Evolutionary conservation across 2,113 vertebrate species (phyloP).

Genomic region (Thomomys bottae): DNA sequence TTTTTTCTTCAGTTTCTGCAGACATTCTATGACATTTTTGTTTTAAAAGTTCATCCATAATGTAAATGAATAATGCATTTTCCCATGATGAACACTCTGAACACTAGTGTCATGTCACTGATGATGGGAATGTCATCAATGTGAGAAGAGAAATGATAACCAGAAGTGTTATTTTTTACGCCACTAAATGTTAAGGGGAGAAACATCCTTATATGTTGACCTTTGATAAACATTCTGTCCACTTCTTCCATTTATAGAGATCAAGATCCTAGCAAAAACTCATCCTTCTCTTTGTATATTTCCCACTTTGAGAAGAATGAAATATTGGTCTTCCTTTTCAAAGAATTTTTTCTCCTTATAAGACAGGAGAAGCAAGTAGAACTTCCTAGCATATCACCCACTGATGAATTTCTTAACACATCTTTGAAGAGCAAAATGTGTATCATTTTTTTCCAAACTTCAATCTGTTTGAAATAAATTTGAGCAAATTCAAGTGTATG

Average conservation of each 20-base stretch:
- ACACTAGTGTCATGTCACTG: conserved; percentile 35
- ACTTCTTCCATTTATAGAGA: not conserved
- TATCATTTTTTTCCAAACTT: not conserved
- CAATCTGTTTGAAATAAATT: not conserved
- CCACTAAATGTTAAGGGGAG: conserved; percentile 14
- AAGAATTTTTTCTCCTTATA: not conserved
- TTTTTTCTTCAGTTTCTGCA: conserved; percentile 32
- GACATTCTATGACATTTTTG: conserved; percentile 43
- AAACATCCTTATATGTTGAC: not conserved
- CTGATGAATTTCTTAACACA: not conserved
- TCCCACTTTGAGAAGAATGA: not conserved
- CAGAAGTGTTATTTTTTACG: not conserved
- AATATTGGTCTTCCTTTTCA: not conserved
- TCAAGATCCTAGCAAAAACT: not conserved
- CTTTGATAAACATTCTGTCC: not conserved
- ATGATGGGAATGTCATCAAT: conserved; percentile 44
- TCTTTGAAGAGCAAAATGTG: not conserved
- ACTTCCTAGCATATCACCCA: not conserved
- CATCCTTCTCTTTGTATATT: not conserved
- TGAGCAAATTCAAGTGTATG: conserved; percentile 11
- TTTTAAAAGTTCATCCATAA: conserved; percentile 55
- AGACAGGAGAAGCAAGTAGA: not conserved
- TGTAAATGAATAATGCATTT: conserved; percentile 60
- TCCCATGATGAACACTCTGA: conserved; percentile 14
- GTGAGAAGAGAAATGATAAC: conserved; percentile 37